Evolutionary conservation across 2,888 invertebrate species (phyloP).

Genomic region (Hipparchia semele): DNA sequence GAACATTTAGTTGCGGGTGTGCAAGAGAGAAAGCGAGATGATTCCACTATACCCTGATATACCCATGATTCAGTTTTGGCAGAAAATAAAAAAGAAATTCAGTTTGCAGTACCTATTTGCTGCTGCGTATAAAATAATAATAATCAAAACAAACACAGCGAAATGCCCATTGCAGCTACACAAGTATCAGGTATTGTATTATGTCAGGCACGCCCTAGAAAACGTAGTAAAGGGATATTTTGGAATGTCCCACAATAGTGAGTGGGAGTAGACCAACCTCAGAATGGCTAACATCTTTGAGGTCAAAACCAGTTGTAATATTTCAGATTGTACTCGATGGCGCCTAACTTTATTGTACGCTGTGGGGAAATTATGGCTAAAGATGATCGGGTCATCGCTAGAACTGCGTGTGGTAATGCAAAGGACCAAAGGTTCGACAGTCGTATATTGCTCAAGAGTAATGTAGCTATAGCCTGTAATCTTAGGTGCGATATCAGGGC

Average conservation of each 20-base stretch:
- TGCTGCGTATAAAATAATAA: too few relatives aligned
- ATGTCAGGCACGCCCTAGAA: neutral
- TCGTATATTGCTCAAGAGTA: neutral
- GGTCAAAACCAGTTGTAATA: conserved; percentile 10
- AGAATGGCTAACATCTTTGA: conserved; percentile 11
- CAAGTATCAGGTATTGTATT: neutral
- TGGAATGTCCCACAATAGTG: conserved; percentile 16
- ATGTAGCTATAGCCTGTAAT: neutral
- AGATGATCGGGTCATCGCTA: conserved; percentile 2
- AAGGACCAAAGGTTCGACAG: neutral
- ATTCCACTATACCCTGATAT: too few relatives aligned
- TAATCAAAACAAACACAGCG: too few relatives aligned
- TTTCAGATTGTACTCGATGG: conserved; percentile 18
- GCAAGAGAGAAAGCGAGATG: too few relatives aligned
- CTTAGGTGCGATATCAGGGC: neutral
- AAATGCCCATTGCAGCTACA: neutral
- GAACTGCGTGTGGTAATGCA: neutral
- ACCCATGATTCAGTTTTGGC: too few relatives aligned
- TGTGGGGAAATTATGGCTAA: conserved; percentile 4
- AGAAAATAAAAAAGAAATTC: too few relatives aligned
- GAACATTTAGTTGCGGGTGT: too few relatives aligned
- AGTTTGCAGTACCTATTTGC: too few relatives aligned
- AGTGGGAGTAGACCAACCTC: conserved; percentile 18
- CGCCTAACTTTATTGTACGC: neutral
- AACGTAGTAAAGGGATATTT: conserved; percentile 18